These are phyloP conservation scores for Maniola hyperantus DNA, from an alignment of 2,888 invertebrate species.

Conservation along the genomic window DNA sequence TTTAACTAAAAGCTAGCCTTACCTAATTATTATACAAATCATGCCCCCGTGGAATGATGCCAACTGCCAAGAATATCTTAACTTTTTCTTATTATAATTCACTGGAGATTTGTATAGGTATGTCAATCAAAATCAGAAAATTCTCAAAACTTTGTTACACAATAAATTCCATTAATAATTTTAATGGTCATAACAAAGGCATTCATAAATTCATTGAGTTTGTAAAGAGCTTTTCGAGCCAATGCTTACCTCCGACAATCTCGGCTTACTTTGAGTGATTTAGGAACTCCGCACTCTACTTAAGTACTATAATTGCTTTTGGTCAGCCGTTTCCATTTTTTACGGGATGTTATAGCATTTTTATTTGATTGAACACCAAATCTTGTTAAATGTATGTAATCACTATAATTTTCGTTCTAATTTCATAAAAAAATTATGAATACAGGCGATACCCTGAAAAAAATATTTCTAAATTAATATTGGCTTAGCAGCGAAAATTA, in stretches of 20 bases:
- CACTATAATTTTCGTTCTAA: too few species aligned
- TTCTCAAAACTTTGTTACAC: background rate
- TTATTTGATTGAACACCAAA: background rate
- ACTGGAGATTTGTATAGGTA: background rate
- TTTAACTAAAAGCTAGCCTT: too few species aligned
- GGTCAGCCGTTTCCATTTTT: constrained; percentile 21
- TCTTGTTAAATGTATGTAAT: background rate
- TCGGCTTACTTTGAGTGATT: constrained; percentile 38
- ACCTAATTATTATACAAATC: too few species aligned
- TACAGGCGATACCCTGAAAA: background rate
- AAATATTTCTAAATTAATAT: too few species aligned
- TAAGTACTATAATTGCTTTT: constrained; percentile 26
- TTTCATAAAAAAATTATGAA: too few species aligned
- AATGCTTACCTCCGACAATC: constrained; percentile 34
- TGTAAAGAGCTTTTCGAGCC: constrained; percentile 30
- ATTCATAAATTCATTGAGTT: constrained; percentile 30
- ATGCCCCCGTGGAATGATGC: too few species aligned
- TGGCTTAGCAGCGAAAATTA: too few species aligned
- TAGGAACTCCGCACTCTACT: constrained; percentile 30
- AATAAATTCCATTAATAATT: constrained; percentile 1
- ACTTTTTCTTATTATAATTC: too few species aligned
- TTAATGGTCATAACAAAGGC: constrained; percentile 6
- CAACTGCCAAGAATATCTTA: too few species aligned
- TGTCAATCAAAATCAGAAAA: background rate
- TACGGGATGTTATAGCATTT: background rate